phyloP scores from a whole-genome alignment of 1,140 invertebrate genomes.

The Thaumatotibia leucotreta region DNA sequence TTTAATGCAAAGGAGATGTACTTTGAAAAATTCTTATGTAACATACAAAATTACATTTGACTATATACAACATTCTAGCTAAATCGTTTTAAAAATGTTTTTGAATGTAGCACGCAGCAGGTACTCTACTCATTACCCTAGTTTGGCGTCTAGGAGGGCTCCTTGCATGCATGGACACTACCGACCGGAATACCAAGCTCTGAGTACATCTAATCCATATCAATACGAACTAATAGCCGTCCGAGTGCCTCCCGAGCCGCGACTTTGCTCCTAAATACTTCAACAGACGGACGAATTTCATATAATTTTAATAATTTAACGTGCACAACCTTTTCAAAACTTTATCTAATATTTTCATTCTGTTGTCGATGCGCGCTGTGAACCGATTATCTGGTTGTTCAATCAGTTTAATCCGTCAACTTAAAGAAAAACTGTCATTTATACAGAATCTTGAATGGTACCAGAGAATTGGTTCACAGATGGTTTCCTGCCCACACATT shows the following conservation, averaged over 20 bases:
- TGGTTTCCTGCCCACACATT: constrained; percentile 9
- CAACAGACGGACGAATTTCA: constrained; percentile 55
- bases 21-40: constrained; percentile 66
- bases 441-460: neutral
- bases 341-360: constrained; percentile 35
- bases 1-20: constrained; percentile 69
- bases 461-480: neutral
- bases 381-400: neutral
- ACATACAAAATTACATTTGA: constrained; percentile 72
- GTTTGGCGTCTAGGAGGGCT: constrained; percentile 54
- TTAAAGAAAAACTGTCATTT: neutral
- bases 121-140: constrained; percentile 51
- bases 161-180: constrained; percentile 60
- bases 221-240: neutral
- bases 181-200: constrained; percentile 22
- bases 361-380: constrained; percentile 17
- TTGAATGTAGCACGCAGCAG: constrained; percentile 38
- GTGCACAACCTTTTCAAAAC: constrained; percentile 71
- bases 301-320: constrained; percentile 48
- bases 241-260: neutral
- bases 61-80: constrained; percentile 70
- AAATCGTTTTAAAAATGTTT: constrained; percentile 49
- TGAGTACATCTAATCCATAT: neutral
- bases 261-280: neutral
- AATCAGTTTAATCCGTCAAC: neutral